Conservation (phyloP, 2,888 invertebrate genomes). For the Teinopalpus imperialis region DNA sequence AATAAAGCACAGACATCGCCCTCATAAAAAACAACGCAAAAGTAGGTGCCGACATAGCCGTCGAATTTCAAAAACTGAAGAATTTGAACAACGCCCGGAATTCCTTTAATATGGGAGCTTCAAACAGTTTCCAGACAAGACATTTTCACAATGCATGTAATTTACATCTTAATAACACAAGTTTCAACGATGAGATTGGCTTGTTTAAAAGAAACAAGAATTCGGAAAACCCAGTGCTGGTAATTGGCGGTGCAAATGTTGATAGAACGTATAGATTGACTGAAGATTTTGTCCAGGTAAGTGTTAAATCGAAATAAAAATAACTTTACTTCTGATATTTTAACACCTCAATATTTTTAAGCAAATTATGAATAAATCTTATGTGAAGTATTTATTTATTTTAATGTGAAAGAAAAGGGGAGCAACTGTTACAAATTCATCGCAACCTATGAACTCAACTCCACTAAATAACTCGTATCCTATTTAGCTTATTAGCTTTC, state of each 20-base stretch:
- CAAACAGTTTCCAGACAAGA: constrained; percentile 42
- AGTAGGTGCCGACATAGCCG: constrained; percentile 90
- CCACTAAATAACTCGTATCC: no score
- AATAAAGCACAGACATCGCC: constrained; percentile 86
- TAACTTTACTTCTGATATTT: no score
- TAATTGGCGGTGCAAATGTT: constrained; percentile 90
- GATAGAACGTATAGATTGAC: constrained; percentile 86
- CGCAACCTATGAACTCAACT: no score
- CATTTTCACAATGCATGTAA: constrained; percentile 55
- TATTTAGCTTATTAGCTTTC: no score
- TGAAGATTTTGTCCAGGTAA: constrained; percentile 85
- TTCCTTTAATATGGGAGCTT: constrained; percentile 48
- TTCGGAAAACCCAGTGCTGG: constrained; percentile 66
- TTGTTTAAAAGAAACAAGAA: constrained; percentile 33
- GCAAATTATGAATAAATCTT: no score
- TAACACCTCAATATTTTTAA: no score
- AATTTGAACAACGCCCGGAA: constrained; percentile 48
- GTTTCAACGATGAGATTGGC: constrained; percentile 32
- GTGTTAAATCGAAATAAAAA: constrained; percentile 40
- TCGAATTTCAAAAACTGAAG: constrained; percentile 78
- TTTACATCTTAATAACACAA: constrained; percentile 26
- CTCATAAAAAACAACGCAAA: constrained; percentile 96
- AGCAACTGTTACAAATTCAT: no score
- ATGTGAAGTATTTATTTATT: no score
- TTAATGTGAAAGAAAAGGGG: no score